Evolutionary conservation across 2,113 vertebrate genomes (phyloP).

Genomic region (Seriola quinqueradiata): DNA sequence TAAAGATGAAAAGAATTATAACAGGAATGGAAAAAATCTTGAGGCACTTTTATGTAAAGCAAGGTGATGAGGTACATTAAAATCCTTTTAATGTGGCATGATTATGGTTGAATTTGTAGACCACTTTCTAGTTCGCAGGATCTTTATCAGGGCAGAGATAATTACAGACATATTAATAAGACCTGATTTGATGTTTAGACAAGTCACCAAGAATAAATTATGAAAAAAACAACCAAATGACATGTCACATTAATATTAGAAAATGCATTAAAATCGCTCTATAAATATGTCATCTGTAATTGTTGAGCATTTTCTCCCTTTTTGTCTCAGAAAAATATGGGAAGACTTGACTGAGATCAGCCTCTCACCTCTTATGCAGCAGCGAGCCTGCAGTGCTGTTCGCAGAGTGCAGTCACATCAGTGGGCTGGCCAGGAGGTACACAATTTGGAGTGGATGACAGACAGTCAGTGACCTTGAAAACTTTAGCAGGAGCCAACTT

Average conservation of each 20-base stretch:
- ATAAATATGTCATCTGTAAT: neutral
- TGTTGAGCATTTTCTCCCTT: neutral
- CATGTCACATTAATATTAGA: neutral
- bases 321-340: neutral
- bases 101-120: slow-evolving; percentile 23
- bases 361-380: neutral
- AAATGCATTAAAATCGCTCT: neutral
- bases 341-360: neutral
- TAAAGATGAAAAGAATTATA: slow-evolving; percentile 58
- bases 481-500: slow-evolving; percentile 27
- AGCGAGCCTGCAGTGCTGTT: slow-evolving; percentile 10
- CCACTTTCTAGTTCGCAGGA: neutral
- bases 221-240: neutral
- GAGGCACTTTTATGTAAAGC: slow-evolving; percentile 40
- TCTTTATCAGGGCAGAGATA: neutral
- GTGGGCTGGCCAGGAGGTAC: slow-evolving; percentile 5
- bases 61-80: neutral
- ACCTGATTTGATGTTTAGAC: neutral
- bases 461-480: slow-evolving; percentile 59
- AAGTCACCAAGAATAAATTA: neutral
- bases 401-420: slow-evolving; percentile 53
- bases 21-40: slow-evolving; percentile 12
- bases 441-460: slow-evolving; percentile 31
- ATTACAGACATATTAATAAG: neutral
- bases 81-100: slow-evolving; percentile 16